Conservation (phyloP, 2,888 invertebrate species). For the Sesia apiformis region DNA sequence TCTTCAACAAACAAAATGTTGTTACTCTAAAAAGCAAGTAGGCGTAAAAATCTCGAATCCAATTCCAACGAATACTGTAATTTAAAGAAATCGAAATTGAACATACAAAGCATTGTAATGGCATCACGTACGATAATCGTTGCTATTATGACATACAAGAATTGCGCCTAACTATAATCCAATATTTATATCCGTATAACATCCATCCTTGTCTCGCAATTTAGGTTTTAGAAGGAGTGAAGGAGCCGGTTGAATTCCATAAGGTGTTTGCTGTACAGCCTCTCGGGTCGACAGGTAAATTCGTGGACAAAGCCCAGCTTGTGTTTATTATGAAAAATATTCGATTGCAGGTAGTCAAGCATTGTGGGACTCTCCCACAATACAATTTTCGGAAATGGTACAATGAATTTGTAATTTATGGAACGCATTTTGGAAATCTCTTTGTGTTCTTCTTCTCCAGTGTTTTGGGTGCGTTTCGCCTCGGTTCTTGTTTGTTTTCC, state of each 20-base stretch:
- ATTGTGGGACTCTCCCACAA: constrained; percentile 53
- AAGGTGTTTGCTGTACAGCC: constrained; percentile 56
- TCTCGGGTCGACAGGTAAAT: constrained; percentile 59
- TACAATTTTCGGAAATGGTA: constrained; percentile 69
- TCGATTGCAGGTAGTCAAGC: constrained; percentile 51
- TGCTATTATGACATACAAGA: constrained; percentile 71
- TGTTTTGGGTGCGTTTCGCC: constrained; percentile 60
- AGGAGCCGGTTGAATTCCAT: constrained; percentile 21
- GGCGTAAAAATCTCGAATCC: constrained; percentile 37
- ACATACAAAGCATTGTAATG: constrained; percentile 59
- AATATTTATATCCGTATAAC: constrained; percentile 61
- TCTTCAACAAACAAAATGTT: constrained; percentile 14
- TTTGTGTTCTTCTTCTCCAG: constrained; percentile 1
- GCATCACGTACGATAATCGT: constrained; percentile 71
- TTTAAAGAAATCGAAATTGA: constrained; percentile 49
- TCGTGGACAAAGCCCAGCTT: constrained; percentile 56
- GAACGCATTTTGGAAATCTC: constrained; percentile 27
- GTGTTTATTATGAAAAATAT: constrained; percentile 64
- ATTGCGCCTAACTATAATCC: constrained; percentile 72
- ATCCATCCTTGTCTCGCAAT: constrained; percentile 17
- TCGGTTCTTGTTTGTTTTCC: constrained; percentile 67
- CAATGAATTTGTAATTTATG: constrained; percentile 70
- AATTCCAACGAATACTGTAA: constrained; percentile 52
- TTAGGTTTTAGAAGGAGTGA: constrained; percentile 12
- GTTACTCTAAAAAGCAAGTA: constrained; percentile 35